Evolutionary conservation across 2,113 vertebrate genomes (phyloP).

Genomic region (Ceyx cyanopectus): DNA sequence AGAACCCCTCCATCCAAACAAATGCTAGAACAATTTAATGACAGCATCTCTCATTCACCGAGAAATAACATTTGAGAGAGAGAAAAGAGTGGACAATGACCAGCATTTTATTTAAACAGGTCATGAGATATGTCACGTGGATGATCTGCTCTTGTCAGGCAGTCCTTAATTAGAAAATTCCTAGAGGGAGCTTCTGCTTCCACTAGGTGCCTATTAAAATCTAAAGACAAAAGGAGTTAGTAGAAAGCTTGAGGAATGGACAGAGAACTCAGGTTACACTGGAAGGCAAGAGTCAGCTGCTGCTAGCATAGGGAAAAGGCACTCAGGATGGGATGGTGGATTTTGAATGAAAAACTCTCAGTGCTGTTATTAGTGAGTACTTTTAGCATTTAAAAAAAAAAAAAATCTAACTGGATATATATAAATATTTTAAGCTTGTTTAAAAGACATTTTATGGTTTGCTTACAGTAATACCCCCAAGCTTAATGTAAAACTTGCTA

Average conservation of each 20-base stretch:
- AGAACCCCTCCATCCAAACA: neutral
- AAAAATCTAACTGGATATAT: conserved; percentile 26
- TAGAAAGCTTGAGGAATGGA: conserved; percentile 34
- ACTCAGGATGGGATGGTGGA: conserved; percentile 73
- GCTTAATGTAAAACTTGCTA: conserved; percentile 64
- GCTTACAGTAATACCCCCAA: conserved; percentile 60
- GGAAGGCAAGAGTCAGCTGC: conserved; percentile 35
- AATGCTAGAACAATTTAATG: conserved; percentile 38
- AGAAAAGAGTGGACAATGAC: conserved; percentile 55
- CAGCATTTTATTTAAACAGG: conserved; percentile 72
- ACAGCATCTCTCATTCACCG: conserved; percentile 60
- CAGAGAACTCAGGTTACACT: conserved; percentile 11
- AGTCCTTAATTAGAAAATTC: conserved; percentile 83
- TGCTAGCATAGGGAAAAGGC: neutral
- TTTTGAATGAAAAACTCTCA: conserved; percentile 78
- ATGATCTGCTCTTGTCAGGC: conserved; percentile 68
- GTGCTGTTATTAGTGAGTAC: conserved; percentile 79
- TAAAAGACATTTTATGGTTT: conserved; percentile 56
- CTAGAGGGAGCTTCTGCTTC: conserved; percentile 56
- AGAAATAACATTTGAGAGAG: conserved; percentile 50
- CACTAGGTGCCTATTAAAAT: conserved; percentile 66
- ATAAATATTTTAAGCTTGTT: conserved; percentile 62
- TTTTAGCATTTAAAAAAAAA: conserved; percentile 51
- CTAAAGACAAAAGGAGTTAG: conserved; percentile 55
- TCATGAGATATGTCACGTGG: conserved; percentile 61